phyloP scores from a whole-genome alignment of 23 tunicate species.

The Aplidium turbinatum region DNA sequence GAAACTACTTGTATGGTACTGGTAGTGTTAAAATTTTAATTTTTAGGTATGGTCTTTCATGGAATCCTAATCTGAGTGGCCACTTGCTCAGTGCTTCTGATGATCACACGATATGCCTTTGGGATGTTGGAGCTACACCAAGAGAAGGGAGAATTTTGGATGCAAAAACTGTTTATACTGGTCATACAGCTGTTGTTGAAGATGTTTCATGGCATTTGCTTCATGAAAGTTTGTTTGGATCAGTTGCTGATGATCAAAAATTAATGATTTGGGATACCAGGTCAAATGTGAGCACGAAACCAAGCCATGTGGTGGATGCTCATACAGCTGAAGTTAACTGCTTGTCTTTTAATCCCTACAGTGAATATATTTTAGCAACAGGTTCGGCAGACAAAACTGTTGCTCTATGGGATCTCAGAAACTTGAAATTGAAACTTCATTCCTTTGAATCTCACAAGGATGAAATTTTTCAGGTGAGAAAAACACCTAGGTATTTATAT shows the following conservation, averaged over 20 bases:
- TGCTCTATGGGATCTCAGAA: constrained; percentile 86
- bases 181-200: constrained; percentile 87
- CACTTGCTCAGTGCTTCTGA: constrained; percentile 84
- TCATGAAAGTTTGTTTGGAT: constrained; percentile 83
- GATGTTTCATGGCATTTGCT: constrained; percentile 84
- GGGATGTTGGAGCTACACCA: constrained; percentile 74
- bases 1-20: too few relatives aligned
- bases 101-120: constrained; percentile 87
- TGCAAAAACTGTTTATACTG: constrained; percentile 56
- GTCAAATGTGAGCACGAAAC: constrained; percentile 45
- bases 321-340: constrained; percentile 94
- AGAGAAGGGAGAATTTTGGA: constrained; percentile 59
- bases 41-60: constrained; percentile 73
- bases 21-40: too few relatives aligned
- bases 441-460: constrained; percentile 86
- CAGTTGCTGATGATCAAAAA: constrained; percentile 90
- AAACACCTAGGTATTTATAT: too few relatives aligned
- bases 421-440: constrained; percentile 72
- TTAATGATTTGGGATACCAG: constrained; percentile 96
- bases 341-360: constrained; percentile 86
- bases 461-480: constrained; percentile 80
- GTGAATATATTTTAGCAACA: constrained; percentile 84
- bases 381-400: constrained; percentile 93
- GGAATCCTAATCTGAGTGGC: constrained; percentile 76
- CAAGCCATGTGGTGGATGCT: constrained; percentile 75